These are phyloP conservation scores for Sepiola atlantica DNA, from an alignment of 2,888 invertebrate species.

Conservation along the genomic window DNA sequence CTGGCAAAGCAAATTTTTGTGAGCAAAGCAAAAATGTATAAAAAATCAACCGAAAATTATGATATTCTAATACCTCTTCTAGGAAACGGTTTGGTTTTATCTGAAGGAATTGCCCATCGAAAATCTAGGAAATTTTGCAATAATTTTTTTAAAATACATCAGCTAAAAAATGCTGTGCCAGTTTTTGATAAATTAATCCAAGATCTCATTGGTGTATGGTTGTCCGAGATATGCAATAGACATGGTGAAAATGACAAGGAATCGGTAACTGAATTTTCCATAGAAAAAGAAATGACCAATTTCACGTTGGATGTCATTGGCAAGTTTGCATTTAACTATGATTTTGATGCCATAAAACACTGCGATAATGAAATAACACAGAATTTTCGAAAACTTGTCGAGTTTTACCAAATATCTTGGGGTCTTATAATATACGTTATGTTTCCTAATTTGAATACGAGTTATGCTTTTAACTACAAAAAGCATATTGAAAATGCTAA, in stretches of 20 bases:
- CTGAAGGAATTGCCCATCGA: not conserved
- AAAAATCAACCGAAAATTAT: constrained; percentile 50
- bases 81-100: not conserved
- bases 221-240: not conserved
- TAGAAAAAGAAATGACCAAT: not conserved
- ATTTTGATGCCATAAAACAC: constrained; percentile 55
- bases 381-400: constrained; percentile 50
- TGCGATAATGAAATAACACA: constrained; percentile 32
- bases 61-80: not conserved
- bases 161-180: not conserved
- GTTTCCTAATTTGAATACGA: constrained; percentile 51
- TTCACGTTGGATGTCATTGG: constrained; percentile 62
- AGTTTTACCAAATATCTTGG: constrained; percentile 51
- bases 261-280: not conserved
- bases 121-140: constrained; percentile 13
- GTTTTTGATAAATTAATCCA: not conserved
- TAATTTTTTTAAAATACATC: not conserved
- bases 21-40: constrained; percentile 57
- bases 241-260: not conserved
- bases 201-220: not conserved
- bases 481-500: constrained; percentile 54
- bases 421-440: constrained; percentile 52
- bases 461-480: constrained; percentile 56
- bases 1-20: constrained; percentile 58
- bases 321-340: constrained; percentile 61